phyloP scores from a whole-genome alignment of 2,113 vertebrate genomes.

The Cephalopterus ornatus region DNA sequence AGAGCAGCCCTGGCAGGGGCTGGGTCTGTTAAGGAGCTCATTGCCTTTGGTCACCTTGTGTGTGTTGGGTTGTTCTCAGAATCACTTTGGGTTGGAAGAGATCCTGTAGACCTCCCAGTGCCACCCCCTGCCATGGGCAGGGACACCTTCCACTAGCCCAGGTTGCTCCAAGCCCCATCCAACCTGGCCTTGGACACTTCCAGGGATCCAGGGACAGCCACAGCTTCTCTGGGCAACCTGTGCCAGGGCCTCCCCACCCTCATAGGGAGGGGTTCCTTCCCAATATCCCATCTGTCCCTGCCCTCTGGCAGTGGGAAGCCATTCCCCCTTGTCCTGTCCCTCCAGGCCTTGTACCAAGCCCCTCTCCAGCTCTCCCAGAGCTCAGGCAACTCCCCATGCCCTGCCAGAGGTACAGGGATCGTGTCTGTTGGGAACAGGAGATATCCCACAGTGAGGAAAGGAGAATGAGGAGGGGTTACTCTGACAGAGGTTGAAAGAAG shows the following conservation, averaged over 20 bases:
- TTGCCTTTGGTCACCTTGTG: neutral
- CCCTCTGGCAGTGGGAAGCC: neutral
- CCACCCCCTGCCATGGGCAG: neutral
- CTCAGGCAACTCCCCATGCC: neutral
- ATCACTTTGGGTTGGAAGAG: neutral
- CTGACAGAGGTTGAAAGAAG: neutral
- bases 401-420: neutral
- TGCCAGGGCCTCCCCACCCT: neutral
- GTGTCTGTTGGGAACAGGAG: neutral
- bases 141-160: neutral
- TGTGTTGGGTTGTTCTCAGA: neutral
- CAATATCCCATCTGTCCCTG: neutral
- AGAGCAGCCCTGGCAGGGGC: neutral
- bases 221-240: neutral
- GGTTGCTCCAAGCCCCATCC: neutral
- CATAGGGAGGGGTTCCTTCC: neutral
- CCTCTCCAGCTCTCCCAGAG: neutral
- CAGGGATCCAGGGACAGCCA: neutral
- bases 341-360: neutral
- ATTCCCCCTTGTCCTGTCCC: neutral
- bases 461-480: fast-evolving
- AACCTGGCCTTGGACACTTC: neutral
- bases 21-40: fast-evolving
- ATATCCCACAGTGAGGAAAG: neutral
- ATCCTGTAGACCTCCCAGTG: neutral